Evolutionary conservation across 2,113 vertebrate genomes (phyloP).

Genomic region (Ornithorhynchus anatinus): DNA sequence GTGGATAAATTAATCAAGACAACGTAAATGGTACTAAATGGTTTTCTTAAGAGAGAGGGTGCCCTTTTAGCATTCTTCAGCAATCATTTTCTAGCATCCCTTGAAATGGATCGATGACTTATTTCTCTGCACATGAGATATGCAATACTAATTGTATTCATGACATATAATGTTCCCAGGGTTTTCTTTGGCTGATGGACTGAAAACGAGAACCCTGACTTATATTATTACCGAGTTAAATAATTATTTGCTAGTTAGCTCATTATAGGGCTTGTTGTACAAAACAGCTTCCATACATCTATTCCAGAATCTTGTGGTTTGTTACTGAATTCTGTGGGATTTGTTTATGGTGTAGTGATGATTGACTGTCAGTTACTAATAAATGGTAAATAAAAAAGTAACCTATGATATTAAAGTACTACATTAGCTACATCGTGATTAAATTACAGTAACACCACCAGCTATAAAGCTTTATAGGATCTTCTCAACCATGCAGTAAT

Average conservation of each 20-base stretch:
- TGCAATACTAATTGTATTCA: constrained; percentile 46
- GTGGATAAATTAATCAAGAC: too few relatives aligned
- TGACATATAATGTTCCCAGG: background rate
- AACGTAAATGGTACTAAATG: too few relatives aligned
- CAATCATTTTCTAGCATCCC: background rate
- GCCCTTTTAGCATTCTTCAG: background rate
- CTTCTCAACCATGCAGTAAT: constrained; percentile 79
- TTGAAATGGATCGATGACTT: background rate
- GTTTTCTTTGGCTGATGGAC: constrained; percentile 56
- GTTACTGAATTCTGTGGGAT: constrained; percentile 60
- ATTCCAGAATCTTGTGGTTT: constrained; percentile 59
- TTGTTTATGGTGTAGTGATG: constrained; percentile 81
- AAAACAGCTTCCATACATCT: constrained; percentile 26
- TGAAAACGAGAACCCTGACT: constrained; percentile 44
- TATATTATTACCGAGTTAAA: constrained; percentile 49
- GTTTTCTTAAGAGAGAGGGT: too few relatives aligned
- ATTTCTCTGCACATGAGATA: background rate
- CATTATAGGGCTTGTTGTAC: constrained; percentile 28
- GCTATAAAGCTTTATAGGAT: constrained; percentile 82
- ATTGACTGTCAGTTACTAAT: constrained; percentile 81
- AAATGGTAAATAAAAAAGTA: constrained; percentile 83
- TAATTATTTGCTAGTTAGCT: constrained; percentile 56
- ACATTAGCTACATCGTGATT: constrained; percentile 81
- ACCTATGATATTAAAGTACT: constrained; percentile 76
- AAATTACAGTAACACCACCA: constrained; percentile 79